phyloP scores from a whole-genome alignment of 1,140 invertebrate genomes.

The Drosophila subobscura region DNA sequence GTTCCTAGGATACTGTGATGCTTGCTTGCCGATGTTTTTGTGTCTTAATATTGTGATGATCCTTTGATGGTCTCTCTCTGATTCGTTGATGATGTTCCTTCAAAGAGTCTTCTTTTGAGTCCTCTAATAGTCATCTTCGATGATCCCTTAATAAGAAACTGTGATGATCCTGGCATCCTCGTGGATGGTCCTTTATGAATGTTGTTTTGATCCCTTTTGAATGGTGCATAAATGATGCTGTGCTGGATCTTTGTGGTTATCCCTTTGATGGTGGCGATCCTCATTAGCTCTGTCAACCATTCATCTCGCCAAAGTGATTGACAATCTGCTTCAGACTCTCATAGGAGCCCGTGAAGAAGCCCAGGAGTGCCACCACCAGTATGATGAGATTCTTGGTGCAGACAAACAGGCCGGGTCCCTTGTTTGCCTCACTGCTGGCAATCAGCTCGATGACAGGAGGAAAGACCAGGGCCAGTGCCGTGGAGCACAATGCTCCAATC shows the following conservation, averaged over 20 bases:
- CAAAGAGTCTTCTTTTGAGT: background rate
- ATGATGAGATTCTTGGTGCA: constrained; percentile 87
- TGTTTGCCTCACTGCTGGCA: constrained; percentile 85
- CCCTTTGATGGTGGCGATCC: background rate
- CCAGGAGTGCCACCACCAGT: constrained; percentile 87
- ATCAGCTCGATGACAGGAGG: constrained; percentile 94
- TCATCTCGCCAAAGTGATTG: constrained; percentile 68
- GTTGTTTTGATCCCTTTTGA: too few relatives aligned
- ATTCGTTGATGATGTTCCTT: background rate
- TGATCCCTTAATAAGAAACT: too few relatives aligned
- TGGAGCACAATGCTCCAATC: constrained; percentile 94
- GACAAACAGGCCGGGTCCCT: constrained; percentile 83
- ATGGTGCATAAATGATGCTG: too few relatives aligned
- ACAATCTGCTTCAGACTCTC: constrained; percentile 88
- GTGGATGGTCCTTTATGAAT: too few relatives aligned
- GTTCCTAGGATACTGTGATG: background rate
- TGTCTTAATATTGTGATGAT: background rate
- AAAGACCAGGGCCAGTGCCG: constrained; percentile 94
- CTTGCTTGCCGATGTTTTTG: background rate
- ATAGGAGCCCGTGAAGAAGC: constrained; percentile 90
- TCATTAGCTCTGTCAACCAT: background rate
- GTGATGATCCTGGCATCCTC: too few relatives aligned
- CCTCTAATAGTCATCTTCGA: background rate
- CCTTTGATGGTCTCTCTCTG: background rate
- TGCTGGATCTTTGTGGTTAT: too few relatives aligned